phyloP scores from a whole-genome alignment of 2,113 vertebrate genomes.

The Picathartes gymnocephalus region DNA sequence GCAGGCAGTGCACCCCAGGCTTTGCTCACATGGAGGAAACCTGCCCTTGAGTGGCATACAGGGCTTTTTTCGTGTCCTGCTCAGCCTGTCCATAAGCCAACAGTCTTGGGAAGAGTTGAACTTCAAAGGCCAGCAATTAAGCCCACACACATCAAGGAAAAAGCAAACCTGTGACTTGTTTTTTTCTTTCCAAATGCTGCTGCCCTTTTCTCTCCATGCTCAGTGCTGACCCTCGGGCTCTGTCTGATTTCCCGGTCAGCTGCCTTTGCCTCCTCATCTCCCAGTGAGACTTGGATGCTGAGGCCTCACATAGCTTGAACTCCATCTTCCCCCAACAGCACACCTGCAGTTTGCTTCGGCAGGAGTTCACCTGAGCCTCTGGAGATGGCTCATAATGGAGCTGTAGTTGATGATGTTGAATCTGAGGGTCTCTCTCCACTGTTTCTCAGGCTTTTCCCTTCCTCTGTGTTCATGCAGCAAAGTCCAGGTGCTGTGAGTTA shows the following conservation, averaged over 20 bases:
- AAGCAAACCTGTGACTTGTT: not conserved
- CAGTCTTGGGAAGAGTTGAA: not conserved
- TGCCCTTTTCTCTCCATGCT: not conserved
- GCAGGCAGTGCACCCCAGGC: not conserved
- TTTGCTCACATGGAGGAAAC: not conserved
- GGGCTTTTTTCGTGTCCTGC: not conserved
- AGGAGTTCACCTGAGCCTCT: not conserved
- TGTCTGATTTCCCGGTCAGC: not conserved
- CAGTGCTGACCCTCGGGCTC: not conserved
- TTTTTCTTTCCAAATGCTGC: not conserved
- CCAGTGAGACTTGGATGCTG: rapidly evolving
- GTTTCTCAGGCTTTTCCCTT: not conserved
- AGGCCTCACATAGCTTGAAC: not conserved
- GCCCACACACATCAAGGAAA: conserved; percentile 24
- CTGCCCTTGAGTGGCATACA: not conserved
- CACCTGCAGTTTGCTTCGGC: rapidly evolving
- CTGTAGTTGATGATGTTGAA: not conserved
- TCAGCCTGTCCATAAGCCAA: not conserved
- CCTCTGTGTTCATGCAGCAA: not conserved
- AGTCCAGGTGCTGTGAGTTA: not conserved
- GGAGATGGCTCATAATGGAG: not conserved
- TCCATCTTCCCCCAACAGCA: not conserved
- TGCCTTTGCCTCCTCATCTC: not conserved
- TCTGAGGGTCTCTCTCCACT: not conserved
- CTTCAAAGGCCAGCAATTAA: conserved; percentile 14